Evolutionary conservation across 2,113 vertebrate genomes (phyloP), one percentile per base, ranked within the genome.

Genomic region (Tragulus kanchil): DNA sequence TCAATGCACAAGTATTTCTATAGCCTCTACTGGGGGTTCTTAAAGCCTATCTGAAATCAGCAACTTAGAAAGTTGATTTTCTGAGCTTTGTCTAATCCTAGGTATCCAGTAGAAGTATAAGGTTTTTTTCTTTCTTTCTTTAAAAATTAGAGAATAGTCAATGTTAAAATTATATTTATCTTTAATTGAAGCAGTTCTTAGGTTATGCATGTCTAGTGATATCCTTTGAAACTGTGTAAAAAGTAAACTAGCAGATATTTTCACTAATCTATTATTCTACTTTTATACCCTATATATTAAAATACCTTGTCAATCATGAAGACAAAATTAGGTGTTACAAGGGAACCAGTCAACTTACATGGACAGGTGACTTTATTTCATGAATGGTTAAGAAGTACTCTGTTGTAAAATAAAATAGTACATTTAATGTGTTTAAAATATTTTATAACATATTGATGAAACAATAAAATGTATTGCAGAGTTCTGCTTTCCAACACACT

Each of bases 301-400:
- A 89, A 8, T 71, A 48, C 50, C 23, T 90, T 90, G 6, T 88
- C 54, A 84, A 64, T 67, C 25, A 81, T 15, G 14, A 73, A 45
- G 17, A 48, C 56, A 56, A 10, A 95, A 62, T 82, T 96, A 58
- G 19, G 56, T 81, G 14, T 58, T 73, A 73, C 19, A 82, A 79
- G 28, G 17, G 25, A 81, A 93, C 2, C 21, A 6, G 25, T 14
- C 31, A 81, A 82, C 9, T 69, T 93, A 58, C 25, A 31, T 48
- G 87, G 54, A 77, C 26, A 81, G 36, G 15, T 59, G 56, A 85
- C 77, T 89, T 88, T 94, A 89, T 59, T 94, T 95, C 2, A 42
- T 71, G 3, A 96, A 71, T 67, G 42, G 78, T 42, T 85, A 81
- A 79, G 36, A 54, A 89, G 3, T 89, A 62, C 8, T 87, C 59